Conservation (phyloP, 2,113 vertebrate genomes). For the Lepus timidus region DNA sequence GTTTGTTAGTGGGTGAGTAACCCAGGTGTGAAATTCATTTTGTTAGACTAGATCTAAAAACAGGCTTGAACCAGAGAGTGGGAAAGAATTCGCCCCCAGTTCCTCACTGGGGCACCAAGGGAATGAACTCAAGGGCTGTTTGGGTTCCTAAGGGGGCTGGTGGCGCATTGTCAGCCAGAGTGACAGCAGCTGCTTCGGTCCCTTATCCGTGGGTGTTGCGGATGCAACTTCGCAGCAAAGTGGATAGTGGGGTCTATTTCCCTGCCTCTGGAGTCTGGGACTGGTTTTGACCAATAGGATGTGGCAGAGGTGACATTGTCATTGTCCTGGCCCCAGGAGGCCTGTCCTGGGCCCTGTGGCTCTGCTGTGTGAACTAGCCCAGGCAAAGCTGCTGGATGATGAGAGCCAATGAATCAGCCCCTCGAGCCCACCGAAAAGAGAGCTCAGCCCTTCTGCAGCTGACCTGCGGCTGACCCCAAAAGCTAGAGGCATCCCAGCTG, state of each 20-base stretch:
- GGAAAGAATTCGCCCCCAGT: slow-evolving; percentile 49
- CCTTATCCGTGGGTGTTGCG: not conserved
- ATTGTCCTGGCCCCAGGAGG: not conserved
- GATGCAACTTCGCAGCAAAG: not conserved
- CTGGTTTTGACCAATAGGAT: not conserved
- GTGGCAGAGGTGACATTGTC: not conserved
- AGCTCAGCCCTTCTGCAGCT: not conserved
- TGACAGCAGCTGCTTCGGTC: not conserved
- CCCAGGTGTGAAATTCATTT: slow-evolving; percentile 81
- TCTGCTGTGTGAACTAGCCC: not conserved
- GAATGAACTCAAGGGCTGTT: slow-evolving; percentile 9
- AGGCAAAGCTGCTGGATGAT: not conserved
- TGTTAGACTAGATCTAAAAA: slow-evolving; percentile 75
- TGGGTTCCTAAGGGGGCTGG: not conserved
- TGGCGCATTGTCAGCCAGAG: slow-evolving; percentile 7
- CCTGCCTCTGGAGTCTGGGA: not conserved
- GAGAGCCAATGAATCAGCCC: not conserved
- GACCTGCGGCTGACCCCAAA: not conserved
- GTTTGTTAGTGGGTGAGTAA: slow-evolving; percentile 73
- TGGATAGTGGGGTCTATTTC: not conserved
- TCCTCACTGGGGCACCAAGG: not conserved
- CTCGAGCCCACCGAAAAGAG: not conserved
- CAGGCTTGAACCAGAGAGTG: slow-evolving; percentile 54
- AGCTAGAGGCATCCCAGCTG: not conserved
- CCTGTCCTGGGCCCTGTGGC: not conserved